Percentiles rank a stretch among this genome's conserved stretches.
These are phyloP conservation scores for Syrmaticus mikado DNA, from an alignment of 2,113 vertebrate genomes.

Conservation along the genomic window DNA sequence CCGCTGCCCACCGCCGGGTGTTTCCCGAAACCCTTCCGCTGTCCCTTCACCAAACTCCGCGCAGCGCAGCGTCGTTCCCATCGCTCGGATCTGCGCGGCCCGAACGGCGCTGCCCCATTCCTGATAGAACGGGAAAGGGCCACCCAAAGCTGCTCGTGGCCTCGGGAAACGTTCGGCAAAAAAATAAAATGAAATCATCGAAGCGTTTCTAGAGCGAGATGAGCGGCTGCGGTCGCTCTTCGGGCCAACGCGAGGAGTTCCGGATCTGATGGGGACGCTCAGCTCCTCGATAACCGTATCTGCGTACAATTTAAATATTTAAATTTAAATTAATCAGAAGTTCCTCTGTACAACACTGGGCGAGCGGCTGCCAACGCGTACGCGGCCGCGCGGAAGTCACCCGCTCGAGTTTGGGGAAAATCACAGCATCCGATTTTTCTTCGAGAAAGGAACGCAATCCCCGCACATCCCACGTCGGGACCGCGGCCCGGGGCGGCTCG, in stretches of 20 bases:
- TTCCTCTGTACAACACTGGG: neutral
- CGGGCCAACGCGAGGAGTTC: neutral
- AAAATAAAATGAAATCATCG: neutral
- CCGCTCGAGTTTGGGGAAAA: neutral
- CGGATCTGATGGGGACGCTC: constrained; percentile 20
- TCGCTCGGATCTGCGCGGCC: neutral
- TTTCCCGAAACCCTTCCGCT: no score
- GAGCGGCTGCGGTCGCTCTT: neutral
- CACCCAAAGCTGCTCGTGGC: neutral
- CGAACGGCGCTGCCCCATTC: neutral
- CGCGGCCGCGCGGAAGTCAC: neutral
- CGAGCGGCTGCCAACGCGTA: neutral
- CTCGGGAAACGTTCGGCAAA: neutral
- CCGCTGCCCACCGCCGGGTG: neutral
- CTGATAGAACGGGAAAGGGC: neutral
- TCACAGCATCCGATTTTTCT: neutral
- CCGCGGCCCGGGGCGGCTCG: no score
- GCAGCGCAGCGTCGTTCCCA: no score
- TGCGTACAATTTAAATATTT: neutral
- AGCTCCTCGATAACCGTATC: neutral
- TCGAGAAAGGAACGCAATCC: no score
- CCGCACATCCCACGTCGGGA: neutral
- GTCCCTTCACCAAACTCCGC: no score
- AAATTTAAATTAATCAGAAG: constrained; percentile 32
- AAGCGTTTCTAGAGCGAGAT: neutral